phyloP scores from a whole-genome alignment of 2,797 vertebrate genomes.

The Poeciliopsis turneri region DNA sequence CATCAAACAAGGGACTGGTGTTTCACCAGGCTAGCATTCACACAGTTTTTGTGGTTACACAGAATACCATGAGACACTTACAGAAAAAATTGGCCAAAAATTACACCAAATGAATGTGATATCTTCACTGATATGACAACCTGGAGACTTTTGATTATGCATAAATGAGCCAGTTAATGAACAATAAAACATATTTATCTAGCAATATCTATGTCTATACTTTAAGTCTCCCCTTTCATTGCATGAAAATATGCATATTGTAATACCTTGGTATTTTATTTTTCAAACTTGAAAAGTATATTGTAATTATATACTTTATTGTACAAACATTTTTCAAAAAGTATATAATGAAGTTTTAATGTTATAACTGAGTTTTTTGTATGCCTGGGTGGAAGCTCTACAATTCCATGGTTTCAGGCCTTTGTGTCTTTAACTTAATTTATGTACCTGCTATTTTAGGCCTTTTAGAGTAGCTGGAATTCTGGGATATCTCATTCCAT shows the following conservation, averaged over 20 bases:
- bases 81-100: too few relatives aligned
- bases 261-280: too few relatives aligned
- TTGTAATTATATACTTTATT: neutral
- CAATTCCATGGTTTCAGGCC: slow-evolving; percentile 66
- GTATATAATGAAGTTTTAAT: neutral
- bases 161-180: neutral
- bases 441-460: slow-evolving; percentile 81
- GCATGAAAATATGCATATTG: neutral
- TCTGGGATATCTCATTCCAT: slow-evolving; percentile 84
- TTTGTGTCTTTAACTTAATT: slow-evolving; percentile 89
- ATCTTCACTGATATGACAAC: too few relatives aligned
- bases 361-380: neutral
- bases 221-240: neutral
- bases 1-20: too few relatives aligned
- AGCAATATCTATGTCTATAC: neutral
- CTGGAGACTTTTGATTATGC: too few relatives aligned
- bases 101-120: too few relatives aligned
- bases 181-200: neutral
- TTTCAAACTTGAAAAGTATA: too few relatives aligned
- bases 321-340: neutral
- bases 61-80: too few relatives aligned
- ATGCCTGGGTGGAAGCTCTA: neutral
- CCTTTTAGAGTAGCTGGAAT: slow-evolving; percentile 83
- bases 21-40: too few relatives aligned
- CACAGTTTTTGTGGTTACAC: too few relatives aligned